Conservation (phyloP, 2,113 vertebrate genomes). For the Chlamydotis undulata region DNA sequence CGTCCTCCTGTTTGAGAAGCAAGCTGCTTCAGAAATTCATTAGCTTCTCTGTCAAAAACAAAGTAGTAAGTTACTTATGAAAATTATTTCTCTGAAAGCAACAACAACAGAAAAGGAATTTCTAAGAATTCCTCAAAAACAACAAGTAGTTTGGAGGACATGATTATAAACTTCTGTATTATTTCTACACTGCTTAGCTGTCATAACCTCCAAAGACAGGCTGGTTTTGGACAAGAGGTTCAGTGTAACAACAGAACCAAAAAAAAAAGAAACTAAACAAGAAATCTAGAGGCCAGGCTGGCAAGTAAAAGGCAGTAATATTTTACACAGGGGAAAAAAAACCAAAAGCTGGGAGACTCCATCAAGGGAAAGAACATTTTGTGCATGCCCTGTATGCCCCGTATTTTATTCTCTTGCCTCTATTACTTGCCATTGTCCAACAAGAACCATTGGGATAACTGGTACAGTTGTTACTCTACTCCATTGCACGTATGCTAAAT, state of each 20-base stretch:
- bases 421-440: not conserved
- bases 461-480: not conserved
- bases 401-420: not conserved
- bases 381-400: not conserved
- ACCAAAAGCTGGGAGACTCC: not conserved
- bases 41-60: slow-evolving; percentile 69
- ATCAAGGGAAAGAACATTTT: not conserved
- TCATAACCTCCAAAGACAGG: not conserved
- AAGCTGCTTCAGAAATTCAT: slow-evolving; percentile 78
- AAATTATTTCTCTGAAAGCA: not conserved
- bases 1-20: slow-evolving; percentile 78
- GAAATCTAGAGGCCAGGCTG: not conserved
- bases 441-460: not conserved
- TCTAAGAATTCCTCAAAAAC: not conserved
- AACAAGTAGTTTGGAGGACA: not conserved
- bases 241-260: not conserved
- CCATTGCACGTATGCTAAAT: not conserved
- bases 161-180: not conserved
- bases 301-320: not conserved
- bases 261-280: not conserved
- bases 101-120: not conserved
- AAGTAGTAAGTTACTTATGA: not conserved
- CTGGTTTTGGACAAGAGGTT: not conserved
- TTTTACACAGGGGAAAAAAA: not conserved
- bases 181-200: not conserved